A percentile compares a stretch with the other conserved stretches of the same genome.
These are phyloP conservation scores for Porites evermanni DNA, from an alignment of 92 coral and sea anemone species.

Conservation along the genomic window DNA sequence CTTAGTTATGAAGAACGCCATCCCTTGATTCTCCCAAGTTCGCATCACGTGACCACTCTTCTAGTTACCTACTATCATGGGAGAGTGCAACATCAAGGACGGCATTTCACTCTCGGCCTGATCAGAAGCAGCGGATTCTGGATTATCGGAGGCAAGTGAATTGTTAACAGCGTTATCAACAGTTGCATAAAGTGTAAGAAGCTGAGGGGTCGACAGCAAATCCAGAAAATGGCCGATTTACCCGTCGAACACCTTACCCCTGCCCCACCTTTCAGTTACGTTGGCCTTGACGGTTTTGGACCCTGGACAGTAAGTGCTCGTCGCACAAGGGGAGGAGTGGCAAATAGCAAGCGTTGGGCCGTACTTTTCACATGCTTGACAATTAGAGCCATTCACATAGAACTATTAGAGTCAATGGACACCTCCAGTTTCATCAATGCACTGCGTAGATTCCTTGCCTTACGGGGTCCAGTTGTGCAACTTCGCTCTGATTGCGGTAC, in stretches of 20 bases:
- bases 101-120: too few species aligned
- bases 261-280: conserved; percentile 39
- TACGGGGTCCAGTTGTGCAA: too few species aligned
- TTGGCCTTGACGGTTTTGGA: conserved; percentile 32
- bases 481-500: conserved; percentile 39
- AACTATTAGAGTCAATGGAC: conserved; percentile 66
- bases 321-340: conserved; percentile 35
- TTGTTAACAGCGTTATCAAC: neutral
- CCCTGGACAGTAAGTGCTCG: conserved; percentile 27
- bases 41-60: conserved; percentile 40
- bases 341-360: conserved; percentile 63
- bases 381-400: conserved; percentile 56
- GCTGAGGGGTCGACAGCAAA: neutral
- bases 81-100: conserved; percentile 7
- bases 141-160: too few species aligned
- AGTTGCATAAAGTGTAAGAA: too few species aligned
- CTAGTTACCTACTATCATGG: conserved; percentile 13
- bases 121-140: too few species aligned
- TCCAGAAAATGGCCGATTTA: conserved; percentile 31
- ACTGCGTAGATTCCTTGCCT: too few species aligned
- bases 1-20: conserved; percentile 48
- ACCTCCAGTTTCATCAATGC: conserved; percentile 1
- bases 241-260: conserved; percentile 32
- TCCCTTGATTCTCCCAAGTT: conserved; percentile 55
- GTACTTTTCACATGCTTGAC: conserved; percentile 61